Evolutionary conservation across 2,797 vertebrate species (phyloP).

Genomic region (Fundulus diaphanus): DNA sequence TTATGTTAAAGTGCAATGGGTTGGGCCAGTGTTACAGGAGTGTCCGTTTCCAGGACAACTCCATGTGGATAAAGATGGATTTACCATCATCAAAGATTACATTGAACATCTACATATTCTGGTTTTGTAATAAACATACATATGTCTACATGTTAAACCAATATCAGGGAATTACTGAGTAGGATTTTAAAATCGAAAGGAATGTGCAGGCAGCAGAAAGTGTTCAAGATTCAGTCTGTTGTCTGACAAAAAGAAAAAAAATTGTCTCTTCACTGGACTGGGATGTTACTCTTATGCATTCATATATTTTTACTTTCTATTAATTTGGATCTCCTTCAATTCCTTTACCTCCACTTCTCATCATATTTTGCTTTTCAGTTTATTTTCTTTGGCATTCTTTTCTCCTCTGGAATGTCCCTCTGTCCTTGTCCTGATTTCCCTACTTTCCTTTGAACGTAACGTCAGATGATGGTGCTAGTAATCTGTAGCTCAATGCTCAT

Average conservation of each 20-base stretch:
- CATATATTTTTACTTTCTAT: not conserved
- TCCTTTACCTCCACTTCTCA: not conserved
- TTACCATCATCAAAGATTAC: not conserved
- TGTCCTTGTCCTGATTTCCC: no score
- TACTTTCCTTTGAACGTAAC: no score
- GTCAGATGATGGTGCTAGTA: no score
- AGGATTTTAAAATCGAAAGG: not conserved
- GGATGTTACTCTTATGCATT: not conserved
- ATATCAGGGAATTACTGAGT: not conserved
- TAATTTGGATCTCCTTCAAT: not conserved
- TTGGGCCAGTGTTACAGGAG: not conserved
- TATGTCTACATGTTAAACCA: not conserved
- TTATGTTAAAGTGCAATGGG: not conserved
- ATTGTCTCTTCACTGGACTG: not conserved
- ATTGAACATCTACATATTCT: not conserved
- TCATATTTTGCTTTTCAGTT: not conserved
- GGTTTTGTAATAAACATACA: not conserved
- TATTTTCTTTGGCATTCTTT: not conserved
- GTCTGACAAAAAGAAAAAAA: not conserved
- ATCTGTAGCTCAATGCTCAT: no score
- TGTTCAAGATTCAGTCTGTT: not conserved
- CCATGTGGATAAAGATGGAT: not conserved
- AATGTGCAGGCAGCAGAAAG: no score
- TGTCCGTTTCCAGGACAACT: not conserved
- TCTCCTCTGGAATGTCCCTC: no score